Evolutionary conservation across 2,113 vertebrate species (phyloP).

Genomic region (Channa argus): DNA sequence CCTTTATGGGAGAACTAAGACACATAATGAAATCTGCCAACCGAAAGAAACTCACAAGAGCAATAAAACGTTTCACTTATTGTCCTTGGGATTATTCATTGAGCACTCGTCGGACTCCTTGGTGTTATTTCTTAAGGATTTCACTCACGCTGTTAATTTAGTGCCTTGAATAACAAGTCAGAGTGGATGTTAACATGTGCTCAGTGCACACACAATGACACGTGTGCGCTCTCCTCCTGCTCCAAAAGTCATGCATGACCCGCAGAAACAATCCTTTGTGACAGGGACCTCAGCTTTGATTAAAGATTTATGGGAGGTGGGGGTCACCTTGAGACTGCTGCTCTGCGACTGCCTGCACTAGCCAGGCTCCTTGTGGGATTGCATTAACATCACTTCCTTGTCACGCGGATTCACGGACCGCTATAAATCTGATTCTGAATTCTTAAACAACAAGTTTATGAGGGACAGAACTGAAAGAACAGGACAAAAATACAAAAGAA

Average conservation of each 20-base stretch:
- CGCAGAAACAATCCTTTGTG: constrained; percentile 39
- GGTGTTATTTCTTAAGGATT: constrained; percentile 1
- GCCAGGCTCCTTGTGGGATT: constrained; percentile 28
- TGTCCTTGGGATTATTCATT: constrained; percentile 23
- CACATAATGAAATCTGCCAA: constrained; percentile 55
- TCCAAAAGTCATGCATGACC: constrained; percentile 30
- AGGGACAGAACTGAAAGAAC: neutral
- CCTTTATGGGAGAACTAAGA: constrained; percentile 52
- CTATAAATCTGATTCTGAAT: constrained; percentile 29
- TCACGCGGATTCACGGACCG: constrained; percentile 38
- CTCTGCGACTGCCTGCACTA: constrained; percentile 25
- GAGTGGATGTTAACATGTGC: neutral
- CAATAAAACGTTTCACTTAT: constrained; percentile 22
- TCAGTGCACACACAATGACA: constrained; percentile 1
- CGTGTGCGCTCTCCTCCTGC: neutral
- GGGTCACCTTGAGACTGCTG: constrained; percentile 66
- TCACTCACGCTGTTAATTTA: neutral
- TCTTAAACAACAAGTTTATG: constrained; percentile 11
- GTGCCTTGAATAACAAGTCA: constrained; percentile 15
- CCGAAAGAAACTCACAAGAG: constrained; percentile 16
- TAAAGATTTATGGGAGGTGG: constrained; percentile 68
- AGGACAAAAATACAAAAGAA: neutral
- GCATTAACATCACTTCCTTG: constrained; percentile 65
- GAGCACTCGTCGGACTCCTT: neutral
- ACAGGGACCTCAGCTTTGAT: constrained; percentile 49